Conservation (phyloP, 2,797 vertebrate genomes). For the Loriculus beryllinus region DNA sequence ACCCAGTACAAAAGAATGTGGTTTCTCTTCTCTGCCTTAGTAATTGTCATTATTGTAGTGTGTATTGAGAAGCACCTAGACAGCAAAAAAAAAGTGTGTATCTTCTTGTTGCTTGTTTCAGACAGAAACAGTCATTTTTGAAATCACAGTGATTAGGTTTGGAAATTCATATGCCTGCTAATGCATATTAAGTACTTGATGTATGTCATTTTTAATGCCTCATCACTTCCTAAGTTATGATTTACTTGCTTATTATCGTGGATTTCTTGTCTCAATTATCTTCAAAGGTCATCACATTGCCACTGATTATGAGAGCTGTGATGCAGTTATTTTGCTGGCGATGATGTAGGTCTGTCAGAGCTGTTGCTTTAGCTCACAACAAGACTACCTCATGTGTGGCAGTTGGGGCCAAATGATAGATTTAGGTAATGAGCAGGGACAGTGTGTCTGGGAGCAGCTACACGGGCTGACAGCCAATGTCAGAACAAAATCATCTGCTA, state of each 20-base stretch:
- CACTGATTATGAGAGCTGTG: neutral
- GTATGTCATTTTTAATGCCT: neutral
- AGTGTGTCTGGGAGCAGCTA: neutral
- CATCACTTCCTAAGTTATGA: neutral
- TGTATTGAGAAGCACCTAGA: neutral
- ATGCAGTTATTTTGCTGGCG: neutral
- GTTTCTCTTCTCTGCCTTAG: neutral
- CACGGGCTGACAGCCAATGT: neutral
- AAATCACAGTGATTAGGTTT: neutral
- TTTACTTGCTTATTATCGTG: neutral
- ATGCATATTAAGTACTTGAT: neutral
- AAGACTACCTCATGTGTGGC: neutral
- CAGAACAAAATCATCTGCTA: neutral
- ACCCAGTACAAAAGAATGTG: neutral
- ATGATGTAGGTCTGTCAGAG: neutral
- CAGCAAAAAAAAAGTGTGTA: neutral
- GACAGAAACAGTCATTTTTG: neutral
- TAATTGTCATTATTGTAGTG: neutral
- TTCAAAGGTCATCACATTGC: neutral
- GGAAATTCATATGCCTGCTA: neutral
- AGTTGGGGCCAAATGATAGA: neutral
- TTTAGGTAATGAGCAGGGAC: neutral
- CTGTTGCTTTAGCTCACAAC: neutral
- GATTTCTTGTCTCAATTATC: neutral
- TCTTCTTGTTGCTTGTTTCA: neutral